A percentile compares a stretch with the other conserved stretches of the same genome.
These are phyloP conservation scores for Heteronetta atricapilla DNA, from an alignment of 2,113 vertebrate genomes.

Conservation along the genomic window DNA sequence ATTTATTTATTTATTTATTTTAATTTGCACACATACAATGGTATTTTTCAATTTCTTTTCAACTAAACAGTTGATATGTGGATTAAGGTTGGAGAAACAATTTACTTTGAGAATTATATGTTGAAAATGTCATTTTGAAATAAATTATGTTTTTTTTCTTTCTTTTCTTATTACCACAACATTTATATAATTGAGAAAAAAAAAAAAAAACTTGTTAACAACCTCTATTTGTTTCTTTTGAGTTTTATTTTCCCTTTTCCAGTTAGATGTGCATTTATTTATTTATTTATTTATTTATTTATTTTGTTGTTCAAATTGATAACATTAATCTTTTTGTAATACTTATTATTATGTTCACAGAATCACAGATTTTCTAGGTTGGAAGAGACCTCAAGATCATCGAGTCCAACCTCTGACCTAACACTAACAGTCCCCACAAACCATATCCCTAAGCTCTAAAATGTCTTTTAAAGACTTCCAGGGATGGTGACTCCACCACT, in stretches of 20 bases:
- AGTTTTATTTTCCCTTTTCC: not conserved
- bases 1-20: no score
- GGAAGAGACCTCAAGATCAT: no score
- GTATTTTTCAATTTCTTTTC: not conserved
- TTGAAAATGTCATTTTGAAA: not conserved
- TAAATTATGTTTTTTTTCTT: rapidly evolving
- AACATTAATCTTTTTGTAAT: not conserved
- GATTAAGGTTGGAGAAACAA: not conserved
- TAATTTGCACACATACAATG: not conserved
- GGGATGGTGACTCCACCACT: no score
- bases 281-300: not conserved
- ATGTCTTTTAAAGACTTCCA: no score
- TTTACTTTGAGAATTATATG: not conserved
- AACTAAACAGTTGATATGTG: not conserved
- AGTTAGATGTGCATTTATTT: not conserved
- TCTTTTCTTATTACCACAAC: not conserved
- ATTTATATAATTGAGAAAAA: not conserved
- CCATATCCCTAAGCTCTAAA: no score
- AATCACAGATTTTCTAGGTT: no score
- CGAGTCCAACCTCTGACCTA: no score
- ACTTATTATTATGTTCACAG: not conserved
- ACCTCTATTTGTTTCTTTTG: not conserved
- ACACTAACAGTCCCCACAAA: no score
- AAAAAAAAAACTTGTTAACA: not conserved
- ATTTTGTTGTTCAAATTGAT: not conserved